Base-by-base conservation (phyloP, 2,888 invertebrate genomes). In the Lycophotia porphyrea region DNA sequence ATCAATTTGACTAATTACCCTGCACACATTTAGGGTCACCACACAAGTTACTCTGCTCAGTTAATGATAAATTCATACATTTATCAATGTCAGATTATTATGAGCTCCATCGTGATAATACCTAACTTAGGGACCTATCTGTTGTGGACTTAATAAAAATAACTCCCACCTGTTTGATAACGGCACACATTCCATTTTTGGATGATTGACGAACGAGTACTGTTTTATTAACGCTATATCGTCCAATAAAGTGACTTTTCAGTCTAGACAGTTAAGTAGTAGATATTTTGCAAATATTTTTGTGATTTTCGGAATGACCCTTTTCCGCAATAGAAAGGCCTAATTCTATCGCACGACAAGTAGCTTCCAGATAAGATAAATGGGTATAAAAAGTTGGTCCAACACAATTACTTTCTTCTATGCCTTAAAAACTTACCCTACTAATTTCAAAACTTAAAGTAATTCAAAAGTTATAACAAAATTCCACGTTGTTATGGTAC, bases 31-130 rank as follows among this genome's bases (percentile, higher is more conserved):
- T 71, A 66, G 65, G 70, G 65, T 61, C n/a, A 36, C 47, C 61
- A 61, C 36, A 68, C 47, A 18, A 79, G 24, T 55, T 7, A 71
- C 67, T 52, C 70, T 21, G 21, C 49, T 36, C 31, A 47, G 61
- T 58, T 80, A 84, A 74, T 71, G 15, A 81, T 77, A 82, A 78
- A 86, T 67, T 81, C 81, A 69, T 80, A 81, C 81, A 88, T 88
- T 81, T 71, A 84, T 87, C 88, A 87, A 73, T 79, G 86, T 88
- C 88, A 81, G 76, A 80, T 88, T 77, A 80, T 78, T 78, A 64
- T 75, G 66, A 42, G 34, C 47, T 75, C 13, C 58, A 70, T 75
- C 78, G 61, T 39, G 68, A 78, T 80, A 86, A 74, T 64, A 68
- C 66, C 77, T n/a, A n/a, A n/a, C 72, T 61, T 7, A 47, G 27